phyloP scores from a whole-genome alignment of 2,888 invertebrate species.

The Cryptus viduatorius region DNA sequence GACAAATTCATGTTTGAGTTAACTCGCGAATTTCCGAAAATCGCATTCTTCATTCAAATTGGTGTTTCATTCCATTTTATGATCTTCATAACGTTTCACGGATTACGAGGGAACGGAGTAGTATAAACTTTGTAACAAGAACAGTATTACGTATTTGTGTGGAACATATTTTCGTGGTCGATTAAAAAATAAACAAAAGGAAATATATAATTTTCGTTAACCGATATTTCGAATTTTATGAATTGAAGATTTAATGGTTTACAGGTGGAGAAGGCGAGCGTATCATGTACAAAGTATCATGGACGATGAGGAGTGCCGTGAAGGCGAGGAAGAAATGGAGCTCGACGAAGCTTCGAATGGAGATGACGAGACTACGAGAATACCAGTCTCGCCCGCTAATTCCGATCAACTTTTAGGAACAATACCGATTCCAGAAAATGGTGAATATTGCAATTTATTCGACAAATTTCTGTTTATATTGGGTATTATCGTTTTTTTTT shows the following conservation, averaged over 20 bases:
- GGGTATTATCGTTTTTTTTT: background rate
- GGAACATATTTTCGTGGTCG: background rate
- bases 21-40: too few species aligned
- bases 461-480: background rate
- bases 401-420: conserved; percentile 83
- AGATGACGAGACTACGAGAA: conserved; percentile 87
- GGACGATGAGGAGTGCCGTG: conserved; percentile 84
- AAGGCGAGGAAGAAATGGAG: conserved; percentile 89
- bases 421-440: conserved; percentile 79
- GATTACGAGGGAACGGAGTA: too few species aligned
- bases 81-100: too few species aligned
- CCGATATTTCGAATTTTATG: background rate
- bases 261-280: conserved; percentile 68
- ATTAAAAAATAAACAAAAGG: background rate
- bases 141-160: background rate
- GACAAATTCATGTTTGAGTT: too few species aligned
- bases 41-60: too few species aligned
- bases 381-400: conserved; percentile 86
- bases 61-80: too few species aligned
- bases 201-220: background rate
- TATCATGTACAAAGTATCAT: conserved; percentile 78
- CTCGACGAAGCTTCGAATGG: conserved; percentile 91
- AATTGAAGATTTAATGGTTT: conserved; percentile 55
- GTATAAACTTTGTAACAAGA: too few species aligned
- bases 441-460: conserved; percentile 64